Base-by-base conservation (phyloP, 1,140 invertebrate species). In the Pantala flavescens region DNA sequence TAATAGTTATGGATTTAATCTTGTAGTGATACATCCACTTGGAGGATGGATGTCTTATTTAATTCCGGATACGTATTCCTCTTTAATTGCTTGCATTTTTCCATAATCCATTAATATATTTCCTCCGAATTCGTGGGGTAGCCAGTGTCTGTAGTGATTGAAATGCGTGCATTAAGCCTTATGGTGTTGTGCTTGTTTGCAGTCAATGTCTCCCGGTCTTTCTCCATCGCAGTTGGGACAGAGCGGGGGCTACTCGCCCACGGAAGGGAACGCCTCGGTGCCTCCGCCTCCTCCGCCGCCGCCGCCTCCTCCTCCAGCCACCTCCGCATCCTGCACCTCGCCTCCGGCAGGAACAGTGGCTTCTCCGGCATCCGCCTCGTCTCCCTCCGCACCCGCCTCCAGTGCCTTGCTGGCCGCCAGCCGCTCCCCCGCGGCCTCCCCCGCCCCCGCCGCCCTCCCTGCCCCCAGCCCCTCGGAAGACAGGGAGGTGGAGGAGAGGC, bases 361-460 rank as follows among this genome's bases (percentile, higher is more conserved):
- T 2, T 74, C 16, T 21, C 79, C 80, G 42, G 77, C 80, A 21
- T 76, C 79, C 79, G 70, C 84, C 86, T 72, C 49, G 1, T 63
- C 49, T 21, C 49, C 49, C n/a, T 63, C 87, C 85, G 76, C 84
- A 83, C 55, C 84, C 84, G 76, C 83, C 83, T 71, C 83, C 83
- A 74, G 85, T 86, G 79, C 81, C 88, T 79, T 84, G 86, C 80
- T 80, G 84, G 79, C 43, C 86, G 79, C 77, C 87, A 80, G 80
- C 86, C 82, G 78, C 49, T 21, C 14, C 49, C n/a, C 49, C 70
- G 71, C 73, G 73, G 73, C 75, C 71, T 74, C 74, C 74, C 43
- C 74, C 42, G 71, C 74, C 7, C 23, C 73, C 24, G 2, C 43
- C n/a, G 28, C 43, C 19, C 49, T 73, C 76, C 49, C 71, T 74